A percentile compares a stretch with the other conserved stretches of the same genome.
Evolutionary conservation across 2,113 vertebrate species (phyloP).

Genomic region (Catharus minimus): DNA sequence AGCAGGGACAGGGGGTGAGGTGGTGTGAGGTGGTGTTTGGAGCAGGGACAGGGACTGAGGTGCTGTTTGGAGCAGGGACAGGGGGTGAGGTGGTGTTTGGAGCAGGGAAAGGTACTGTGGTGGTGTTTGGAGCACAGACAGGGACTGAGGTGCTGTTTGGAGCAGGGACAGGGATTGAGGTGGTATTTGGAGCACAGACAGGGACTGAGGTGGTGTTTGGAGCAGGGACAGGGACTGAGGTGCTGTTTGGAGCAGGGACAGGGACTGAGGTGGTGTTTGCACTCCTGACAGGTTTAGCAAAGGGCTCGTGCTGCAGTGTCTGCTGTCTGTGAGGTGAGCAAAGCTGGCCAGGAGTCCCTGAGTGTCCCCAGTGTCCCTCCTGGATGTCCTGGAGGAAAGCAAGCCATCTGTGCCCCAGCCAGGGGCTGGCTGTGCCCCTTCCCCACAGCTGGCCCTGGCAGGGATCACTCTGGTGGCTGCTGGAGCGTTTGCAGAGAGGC

Average conservation of each 20-base stretch:
- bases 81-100: no score
- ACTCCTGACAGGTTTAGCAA: background rate
- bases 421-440: background rate
- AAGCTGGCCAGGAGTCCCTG: background rate
- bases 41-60: no score
- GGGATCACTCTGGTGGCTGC: accelerated
- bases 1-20: background rate
- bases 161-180: background rate
- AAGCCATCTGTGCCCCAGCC: accelerated
- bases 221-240: no score
- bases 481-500: background rate
- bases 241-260: background rate
- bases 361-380: background rate
- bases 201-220: no score
- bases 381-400: background rate
- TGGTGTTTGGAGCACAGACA: accelerated
- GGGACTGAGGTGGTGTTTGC: accelerated
- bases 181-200: no score
- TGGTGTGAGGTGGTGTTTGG: no score
- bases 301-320: accelerated
- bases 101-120: no score
- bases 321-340: accelerated
- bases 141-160: no score
- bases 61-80: no score
- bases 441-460: accelerated